A percentile compares a stretch with the other conserved stretches of the same genome.
phyloP scores from a whole-genome alignment of 2,113 vertebrate species.

The Syngnathoides biaculeatus region DNA sequence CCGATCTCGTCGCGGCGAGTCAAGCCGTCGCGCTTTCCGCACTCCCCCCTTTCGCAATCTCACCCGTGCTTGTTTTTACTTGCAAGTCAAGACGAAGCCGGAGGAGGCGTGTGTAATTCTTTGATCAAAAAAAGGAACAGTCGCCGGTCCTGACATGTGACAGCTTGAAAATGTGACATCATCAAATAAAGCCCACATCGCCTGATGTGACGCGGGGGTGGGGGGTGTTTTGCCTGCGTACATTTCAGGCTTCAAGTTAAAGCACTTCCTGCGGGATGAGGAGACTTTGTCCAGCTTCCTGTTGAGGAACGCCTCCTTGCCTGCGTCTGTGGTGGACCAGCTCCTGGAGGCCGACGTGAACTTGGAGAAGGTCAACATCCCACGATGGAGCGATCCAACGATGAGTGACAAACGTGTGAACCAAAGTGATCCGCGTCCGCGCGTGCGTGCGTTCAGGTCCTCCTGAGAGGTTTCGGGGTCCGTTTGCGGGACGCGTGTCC shows the following conservation, averaged over 20 bases:
- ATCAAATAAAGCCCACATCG: too few relatives aligned
- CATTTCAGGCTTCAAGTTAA: slow-evolving; percentile 79
- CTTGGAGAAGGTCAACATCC: slow-evolving; percentile 77
- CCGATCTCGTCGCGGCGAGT: slow-evolving; percentile 41
- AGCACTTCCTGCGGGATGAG: slow-evolving; percentile 84
- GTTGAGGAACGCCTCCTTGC: slow-evolving; percentile 74
- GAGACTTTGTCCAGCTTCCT: slow-evolving; percentile 87
- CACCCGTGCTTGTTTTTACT: slow-evolving; percentile 25
- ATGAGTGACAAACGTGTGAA: neutral
- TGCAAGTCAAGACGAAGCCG: slow-evolving; percentile 3
- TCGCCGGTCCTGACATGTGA: slow-evolving; percentile 32
- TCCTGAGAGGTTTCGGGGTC: slow-evolving; percentile 77
- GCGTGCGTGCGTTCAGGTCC: slow-evolving; percentile 61
- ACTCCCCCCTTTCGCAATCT: neutral
- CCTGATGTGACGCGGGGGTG: neutral
- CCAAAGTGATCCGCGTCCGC: neutral
- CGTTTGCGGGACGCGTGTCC: slow-evolving; percentile 79
- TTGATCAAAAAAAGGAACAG: neutral
- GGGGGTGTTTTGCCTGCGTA: neutral
- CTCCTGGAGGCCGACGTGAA: slow-evolving; percentile 76
- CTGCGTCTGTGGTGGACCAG: slow-evolving; percentile 65
- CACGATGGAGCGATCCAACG: neutral
- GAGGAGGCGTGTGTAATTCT: neutral
- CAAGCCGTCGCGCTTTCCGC: slow-evolving; percentile 26
- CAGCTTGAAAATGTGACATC: slow-evolving; percentile 8